Base-by-base conservation (phyloP, 1,140 invertebrate genomes). In the Drosophila oshimai region DNA sequence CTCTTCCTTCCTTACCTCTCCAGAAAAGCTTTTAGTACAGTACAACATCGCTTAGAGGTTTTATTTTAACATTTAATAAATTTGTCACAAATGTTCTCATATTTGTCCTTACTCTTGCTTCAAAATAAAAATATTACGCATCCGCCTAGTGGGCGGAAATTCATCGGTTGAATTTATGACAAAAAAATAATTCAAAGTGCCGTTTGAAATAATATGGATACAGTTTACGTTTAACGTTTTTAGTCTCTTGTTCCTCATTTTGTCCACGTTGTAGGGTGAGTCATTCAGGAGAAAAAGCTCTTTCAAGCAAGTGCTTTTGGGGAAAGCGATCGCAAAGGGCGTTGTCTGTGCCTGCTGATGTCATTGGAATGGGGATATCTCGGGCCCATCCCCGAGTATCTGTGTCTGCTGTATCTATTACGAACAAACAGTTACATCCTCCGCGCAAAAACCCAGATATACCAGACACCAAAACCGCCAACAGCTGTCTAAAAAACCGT, bases 351-450 rank as follows among this genome's bases (percentile, higher is more conserved):
- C 37, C 57, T 20, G 49, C 37, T 62, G 53, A 62, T 45, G 37
- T 62, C 58, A 62, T 60, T 24, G 29, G 24, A 28, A 17, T 3
- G 5, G 18, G 58, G 28, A 18, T 36, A 26, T 20, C 9, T 12
- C 4, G 42, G 15, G n/a, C 58, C 36, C 28, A 62, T 17, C 37
- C 28, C 58, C n/a, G n/a, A 24, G 24, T 20, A 34, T 33, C 6
- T 9, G 7, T 62, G 24, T 47, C 41, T 65, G 31, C 3, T 41
- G 55, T 69, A 74, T 84, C 74, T 74, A 44, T 65, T 65, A 39
- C 26, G 24, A 67, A 50, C 73, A 29, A 69, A 76, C 75, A 76
- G 80, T 86, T 86, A 86, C 80, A 86, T 86, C 80, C 80, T 86
- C 80, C 72, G 81, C 80, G 55, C 33, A 54, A 69, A 41, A 54